Percentiles rank a stretch among this genome's conserved stretches.
Conservation (phyloP, 2,888 invertebrate genomes). For the Amiota communis region DNA sequence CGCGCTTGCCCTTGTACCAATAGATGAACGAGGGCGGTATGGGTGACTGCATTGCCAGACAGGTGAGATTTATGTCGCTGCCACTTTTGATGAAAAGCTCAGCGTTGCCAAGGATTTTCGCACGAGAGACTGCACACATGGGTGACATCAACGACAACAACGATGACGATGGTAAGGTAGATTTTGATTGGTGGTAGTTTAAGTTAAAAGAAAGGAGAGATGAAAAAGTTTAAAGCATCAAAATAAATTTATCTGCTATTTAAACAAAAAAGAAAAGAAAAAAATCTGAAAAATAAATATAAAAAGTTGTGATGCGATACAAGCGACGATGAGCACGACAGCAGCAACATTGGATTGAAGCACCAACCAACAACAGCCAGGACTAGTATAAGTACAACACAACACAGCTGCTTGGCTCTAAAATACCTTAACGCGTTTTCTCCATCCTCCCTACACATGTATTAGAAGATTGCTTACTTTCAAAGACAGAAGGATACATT, state of each 20-base stretch:
- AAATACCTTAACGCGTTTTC: neutral
- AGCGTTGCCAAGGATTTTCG: conserved; percentile 89
- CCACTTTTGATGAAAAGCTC: conserved; percentile 93
- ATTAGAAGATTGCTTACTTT: too few species aligned
- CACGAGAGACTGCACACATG: conserved; percentile 83
- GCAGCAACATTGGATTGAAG: neutral
- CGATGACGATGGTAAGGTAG: conserved; percentile 11
- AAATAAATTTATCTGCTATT: conserved; percentile 22
- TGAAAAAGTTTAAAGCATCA: conserved; percentile 19
- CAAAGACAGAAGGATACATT: too few species aligned
- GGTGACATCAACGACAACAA: neutral
- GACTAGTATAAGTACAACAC: neutral
- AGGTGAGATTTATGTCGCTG: conserved; percentile 94
- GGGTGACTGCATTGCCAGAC: conserved; percentile 85
- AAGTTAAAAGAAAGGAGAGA: conserved; percentile 24
- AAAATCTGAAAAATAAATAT: too few species aligned
- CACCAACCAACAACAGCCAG: neutral
- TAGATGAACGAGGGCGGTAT: conserved; percentile 83
- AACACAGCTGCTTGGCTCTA: conserved; percentile 13
- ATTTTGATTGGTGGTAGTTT: conserved; percentile 9
- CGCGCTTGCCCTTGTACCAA: conserved; percentile 89
- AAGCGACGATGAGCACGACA: neutral
- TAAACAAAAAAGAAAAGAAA: neutral
- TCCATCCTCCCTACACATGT: neutral
- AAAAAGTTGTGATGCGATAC: neutral